Evolutionary conservation across 2,888 invertebrate species (phyloP), one percentile per base, ranked within the genome.

Genomic region (Lordiphosa fenestrarum): DNA sequence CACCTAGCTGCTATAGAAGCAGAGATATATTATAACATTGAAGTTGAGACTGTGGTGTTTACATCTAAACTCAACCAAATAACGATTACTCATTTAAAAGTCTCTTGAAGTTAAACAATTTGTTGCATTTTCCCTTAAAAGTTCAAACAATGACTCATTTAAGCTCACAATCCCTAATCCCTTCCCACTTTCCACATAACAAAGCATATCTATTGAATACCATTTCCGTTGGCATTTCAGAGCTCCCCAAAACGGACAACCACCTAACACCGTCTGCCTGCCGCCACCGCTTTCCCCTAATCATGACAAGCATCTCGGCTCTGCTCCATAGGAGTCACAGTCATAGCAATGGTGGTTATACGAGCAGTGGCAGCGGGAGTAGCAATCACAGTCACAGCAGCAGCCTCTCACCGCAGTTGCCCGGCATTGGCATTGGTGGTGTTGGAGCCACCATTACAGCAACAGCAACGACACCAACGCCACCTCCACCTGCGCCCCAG

Each of bases 291-390:
- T 30, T 30, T 9, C 30, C 30, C 30, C 30, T 30, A 49, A 58
- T 38, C 58, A 84, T 80, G 85, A 65, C 85, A 37, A 85, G 85
- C 73, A 81, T 83, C 59, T 80, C 80, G 53, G 65, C 82, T 30
- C 60, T 81, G 53, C 66, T 84, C 65, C 84, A 83, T 23, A 73
- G 85, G 56, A 83, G 70, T 54, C 77, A 83, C 66, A 61, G 53
- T 12, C 63, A 71, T 56, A 56, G 62, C 55, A 75, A 68, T 37
- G 44, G 44, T 23, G 82, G 84, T 9, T 84, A 84, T 50, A 76
- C 73, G 33, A 82, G 71, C 70, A 82, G 81, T 19, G 54, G 55
- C 40, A 73, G 69, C 49, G 67, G 72, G 52, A 59, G 61, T 64
- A 59, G 50, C 62, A 80, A 69, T 44, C 72, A 70, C 51, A 66